Percentiles rank a stretch among this genome's conserved stretches.
These are phyloP conservation scores for Syrrhaptes paradoxus DNA, from an alignment of 2,113 vertebrate species.

Conservation along the genomic window DNA sequence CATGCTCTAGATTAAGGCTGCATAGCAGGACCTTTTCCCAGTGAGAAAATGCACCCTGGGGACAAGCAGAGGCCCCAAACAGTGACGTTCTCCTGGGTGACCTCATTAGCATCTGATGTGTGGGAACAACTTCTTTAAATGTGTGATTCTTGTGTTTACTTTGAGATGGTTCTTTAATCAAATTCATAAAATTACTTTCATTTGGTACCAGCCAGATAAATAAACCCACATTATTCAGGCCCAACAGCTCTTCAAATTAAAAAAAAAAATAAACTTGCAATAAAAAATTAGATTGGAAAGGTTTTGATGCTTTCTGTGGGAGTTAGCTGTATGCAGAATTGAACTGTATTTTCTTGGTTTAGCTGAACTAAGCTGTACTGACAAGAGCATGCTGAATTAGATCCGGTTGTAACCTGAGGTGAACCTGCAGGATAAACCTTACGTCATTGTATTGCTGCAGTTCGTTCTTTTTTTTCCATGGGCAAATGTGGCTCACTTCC, in stretches of 20 bases:
- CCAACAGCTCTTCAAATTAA: not conserved
- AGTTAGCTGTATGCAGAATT: slow-evolving; percentile 43
- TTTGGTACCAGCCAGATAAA: slow-evolving; percentile 20
- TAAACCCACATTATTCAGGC: not conserved
- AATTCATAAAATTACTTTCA: slow-evolving; percentile 3
- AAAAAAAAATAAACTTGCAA: not conserved
- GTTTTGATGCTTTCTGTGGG: slow-evolving; percentile 37
- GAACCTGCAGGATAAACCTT: slow-evolving; percentile 64
- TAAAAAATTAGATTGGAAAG: slow-evolving; percentile 29
- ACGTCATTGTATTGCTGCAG: slow-evolving; percentile 41
- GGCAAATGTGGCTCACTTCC: slow-evolving; percentile 38
- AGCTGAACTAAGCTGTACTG: slow-evolving; percentile 64
- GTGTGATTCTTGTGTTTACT: not conserved
- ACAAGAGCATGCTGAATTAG: slow-evolving; percentile 62
- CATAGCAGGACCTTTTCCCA: not conserved
- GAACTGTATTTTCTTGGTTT: slow-evolving; percentile 55
- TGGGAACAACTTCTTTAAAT: not conserved
- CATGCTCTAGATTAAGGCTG: not conserved
- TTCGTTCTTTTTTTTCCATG: not conserved
- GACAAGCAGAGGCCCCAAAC: not conserved
- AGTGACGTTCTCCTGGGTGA: not conserved
- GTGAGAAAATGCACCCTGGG: not conserved
- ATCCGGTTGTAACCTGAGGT: slow-evolving; percentile 61
- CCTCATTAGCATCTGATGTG: not conserved
- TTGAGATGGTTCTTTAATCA: not conserved